These are phyloP conservation scores for Drepanosiphum platanoidis DNA, from an alignment of 2,888 invertebrate genomes.

Conservation along the genomic window DNA sequence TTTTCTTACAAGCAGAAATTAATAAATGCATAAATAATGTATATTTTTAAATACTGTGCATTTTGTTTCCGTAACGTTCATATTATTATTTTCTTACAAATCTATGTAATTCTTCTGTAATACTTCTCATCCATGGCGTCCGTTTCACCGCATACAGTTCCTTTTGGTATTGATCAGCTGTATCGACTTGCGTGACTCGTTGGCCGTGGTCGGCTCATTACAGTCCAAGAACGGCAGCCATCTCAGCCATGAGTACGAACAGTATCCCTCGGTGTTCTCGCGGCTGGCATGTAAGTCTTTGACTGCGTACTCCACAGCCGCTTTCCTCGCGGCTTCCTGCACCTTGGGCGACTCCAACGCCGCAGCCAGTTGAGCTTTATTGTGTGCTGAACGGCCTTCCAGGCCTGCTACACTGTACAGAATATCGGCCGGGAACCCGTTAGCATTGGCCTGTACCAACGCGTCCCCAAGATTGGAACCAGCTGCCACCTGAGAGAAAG, in stretches of 20 bases:
- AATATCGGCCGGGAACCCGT: constrained; percentile 28
- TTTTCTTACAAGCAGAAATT: constrained; percentile 34
- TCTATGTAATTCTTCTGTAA: neutral
- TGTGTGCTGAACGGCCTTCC: constrained; percentile 24
- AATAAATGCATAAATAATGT: constrained; percentile 12
- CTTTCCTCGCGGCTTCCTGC: constrained; percentile 57
- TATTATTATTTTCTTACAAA: neutral
- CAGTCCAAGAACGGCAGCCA: constrained; percentile 63
- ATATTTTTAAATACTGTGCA: constrained; percentile 26
- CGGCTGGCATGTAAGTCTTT: constrained; percentile 44
- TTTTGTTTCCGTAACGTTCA: neutral
- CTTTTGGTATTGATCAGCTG: constrained; percentile 41
- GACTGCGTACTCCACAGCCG: constrained; percentile 63
- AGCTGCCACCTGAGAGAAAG: neutral
- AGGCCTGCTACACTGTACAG: constrained; percentile 30
- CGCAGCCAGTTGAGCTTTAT: constrained; percentile 46
- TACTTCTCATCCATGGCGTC: neutral
- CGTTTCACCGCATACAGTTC: constrained; percentile 11
- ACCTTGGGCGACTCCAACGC: constrained; percentile 63
- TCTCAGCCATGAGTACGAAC: constrained; percentile 63
- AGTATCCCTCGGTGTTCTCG: constrained; percentile 53
- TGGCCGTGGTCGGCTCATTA: neutral
- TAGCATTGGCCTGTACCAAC: constrained; percentile 33
- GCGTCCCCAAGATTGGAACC: constrained; percentile 12
- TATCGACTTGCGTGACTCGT: constrained; percentile 29